Percentiles rank a stretch among this genome's conserved stretches.
phyloP scores from a whole-genome alignment of 2,113 vertebrate genomes.

The Tichodroma muraria region DNA sequence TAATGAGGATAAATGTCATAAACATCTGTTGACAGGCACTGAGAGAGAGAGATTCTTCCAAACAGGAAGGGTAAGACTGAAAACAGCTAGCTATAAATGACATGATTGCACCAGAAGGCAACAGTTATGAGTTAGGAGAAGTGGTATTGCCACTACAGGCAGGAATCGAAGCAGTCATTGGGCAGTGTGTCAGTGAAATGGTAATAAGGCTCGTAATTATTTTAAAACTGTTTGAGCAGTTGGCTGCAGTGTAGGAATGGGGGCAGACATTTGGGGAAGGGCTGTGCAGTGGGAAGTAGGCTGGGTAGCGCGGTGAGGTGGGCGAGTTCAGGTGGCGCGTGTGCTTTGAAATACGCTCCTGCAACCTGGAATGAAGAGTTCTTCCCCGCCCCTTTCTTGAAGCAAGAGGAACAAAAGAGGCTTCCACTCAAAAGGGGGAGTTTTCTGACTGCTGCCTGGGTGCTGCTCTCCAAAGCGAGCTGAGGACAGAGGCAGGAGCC shows the following conservation, averaged over 20 bases:
- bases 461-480: not conserved
- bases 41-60: not conserved
- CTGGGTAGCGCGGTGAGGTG: fast-evolving
- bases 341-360: not conserved
- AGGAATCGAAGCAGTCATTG: not conserved
- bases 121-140: not conserved
- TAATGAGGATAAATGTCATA: not conserved
- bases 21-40: not conserved
- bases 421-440: no score
- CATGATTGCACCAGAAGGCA: not conserved
- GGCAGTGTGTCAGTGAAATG: not conserved
- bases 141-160: not conserved
- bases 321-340: fast-evolving
- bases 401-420: not conserved
- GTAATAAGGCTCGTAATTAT: no score
- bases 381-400: not conserved
- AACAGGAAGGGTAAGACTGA: not conserved
- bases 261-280: not conserved
- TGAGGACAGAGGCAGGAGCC: not conserved
- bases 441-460: not conserved
- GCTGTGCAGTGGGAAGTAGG: not conserved
- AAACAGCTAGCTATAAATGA: not conserved
- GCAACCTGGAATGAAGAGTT: not conserved
- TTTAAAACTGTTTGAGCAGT: not conserved
- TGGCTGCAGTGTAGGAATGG: no score